phyloP scores from a whole-genome alignment of 2,888 invertebrate species.

The Sphaerophoria taeniata region DNA sequence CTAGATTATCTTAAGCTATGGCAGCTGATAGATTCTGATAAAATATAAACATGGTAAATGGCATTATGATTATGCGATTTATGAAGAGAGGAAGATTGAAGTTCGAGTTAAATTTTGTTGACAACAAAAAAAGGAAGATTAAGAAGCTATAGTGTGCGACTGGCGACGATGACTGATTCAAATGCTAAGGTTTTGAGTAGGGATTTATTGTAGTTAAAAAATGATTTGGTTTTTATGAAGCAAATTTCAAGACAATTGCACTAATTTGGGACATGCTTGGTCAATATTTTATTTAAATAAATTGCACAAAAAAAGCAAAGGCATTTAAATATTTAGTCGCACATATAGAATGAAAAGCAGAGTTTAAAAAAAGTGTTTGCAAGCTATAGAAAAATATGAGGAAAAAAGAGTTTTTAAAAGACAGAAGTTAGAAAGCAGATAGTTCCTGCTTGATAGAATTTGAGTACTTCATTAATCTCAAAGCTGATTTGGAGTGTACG shows the following conservation, averaged over 20 bases:
- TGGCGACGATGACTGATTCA: slow-evolving; percentile 66
- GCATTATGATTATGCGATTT: slow-evolving; percentile 1
- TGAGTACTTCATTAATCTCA: slow-evolving; percentile 6
- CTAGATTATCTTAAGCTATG: slow-evolving; percentile 67
- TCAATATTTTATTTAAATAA: slow-evolving; percentile 18
- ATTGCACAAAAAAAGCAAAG: slow-evolving; percentile 58
- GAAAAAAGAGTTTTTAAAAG: slow-evolving; percentile 31
- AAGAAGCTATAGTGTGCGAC: slow-evolving; percentile 65
- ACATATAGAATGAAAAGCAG: slow-evolving; percentile 51
- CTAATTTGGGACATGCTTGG: background rate
- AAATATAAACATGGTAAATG: slow-evolving; percentile 17
- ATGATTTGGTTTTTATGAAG: slow-evolving; percentile 5
- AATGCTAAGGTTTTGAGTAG: slow-evolving; percentile 1
- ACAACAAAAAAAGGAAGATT: background rate
- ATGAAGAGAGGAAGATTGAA: background rate
- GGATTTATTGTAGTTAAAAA: background rate
- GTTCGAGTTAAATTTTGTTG: slow-evolving; percentile 9
- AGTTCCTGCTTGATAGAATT: background rate
- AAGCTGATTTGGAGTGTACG: slow-evolving; percentile 66
- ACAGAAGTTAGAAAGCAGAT: slow-evolving; percentile 6
- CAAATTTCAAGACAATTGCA: slow-evolving; percentile 39
- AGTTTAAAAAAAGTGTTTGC: slow-evolving; percentile 11
- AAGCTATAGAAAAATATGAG: slow-evolving; percentile 34
- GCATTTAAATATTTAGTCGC: slow-evolving; percentile 55
- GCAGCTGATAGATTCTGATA: slow-evolving; percentile 69